Evolutionary conservation across 2,797 vertebrate species (phyloP).

Genomic region (Gambelia wislizenii): DNA sequence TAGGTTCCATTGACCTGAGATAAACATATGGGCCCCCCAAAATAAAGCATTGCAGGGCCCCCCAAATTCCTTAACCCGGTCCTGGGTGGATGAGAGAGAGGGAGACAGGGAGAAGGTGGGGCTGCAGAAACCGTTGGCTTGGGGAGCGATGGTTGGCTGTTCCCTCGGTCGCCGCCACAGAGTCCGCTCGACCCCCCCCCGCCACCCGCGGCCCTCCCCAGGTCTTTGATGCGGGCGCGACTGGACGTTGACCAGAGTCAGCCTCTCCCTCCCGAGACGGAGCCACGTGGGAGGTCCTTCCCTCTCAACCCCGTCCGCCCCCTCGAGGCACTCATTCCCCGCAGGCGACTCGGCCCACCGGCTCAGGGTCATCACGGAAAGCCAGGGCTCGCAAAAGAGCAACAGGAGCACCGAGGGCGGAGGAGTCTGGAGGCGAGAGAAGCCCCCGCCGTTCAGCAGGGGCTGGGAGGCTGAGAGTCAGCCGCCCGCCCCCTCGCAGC

Average conservation of each 20-base stretch:
- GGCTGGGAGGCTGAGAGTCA: background rate
- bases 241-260: constrained; percentile 74
- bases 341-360: constrained; percentile 76
- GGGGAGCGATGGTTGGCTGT: constrained; percentile 51
- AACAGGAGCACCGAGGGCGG: too few relatives aligned
- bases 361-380: constrained; percentile 79
- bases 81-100: too few relatives aligned
- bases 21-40: too few relatives aligned
- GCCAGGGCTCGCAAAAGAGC: constrained; percentile 10
- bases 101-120: background rate
- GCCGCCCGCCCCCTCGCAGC: fast-evolving
- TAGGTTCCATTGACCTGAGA: too few relatives aligned
- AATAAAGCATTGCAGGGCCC: too few relatives aligned
- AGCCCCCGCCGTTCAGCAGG: background rate
- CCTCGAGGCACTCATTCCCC: constrained; percentile 69
- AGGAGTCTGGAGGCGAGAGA: too few relatives aligned
- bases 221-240: constrained; percentile 65
- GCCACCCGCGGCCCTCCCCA: constrained; percentile 66
- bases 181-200: background rate
- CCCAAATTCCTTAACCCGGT: too few relatives aligned
- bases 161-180: constrained; percentile 31
- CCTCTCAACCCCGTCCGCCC: constrained; percentile 66
- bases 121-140: background rate
- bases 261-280: constrained; percentile 71
- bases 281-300: constrained; percentile 88